Conservation (phyloP, 2,113 vertebrate genomes). For the Saccopteryx bilineata region DNA sequence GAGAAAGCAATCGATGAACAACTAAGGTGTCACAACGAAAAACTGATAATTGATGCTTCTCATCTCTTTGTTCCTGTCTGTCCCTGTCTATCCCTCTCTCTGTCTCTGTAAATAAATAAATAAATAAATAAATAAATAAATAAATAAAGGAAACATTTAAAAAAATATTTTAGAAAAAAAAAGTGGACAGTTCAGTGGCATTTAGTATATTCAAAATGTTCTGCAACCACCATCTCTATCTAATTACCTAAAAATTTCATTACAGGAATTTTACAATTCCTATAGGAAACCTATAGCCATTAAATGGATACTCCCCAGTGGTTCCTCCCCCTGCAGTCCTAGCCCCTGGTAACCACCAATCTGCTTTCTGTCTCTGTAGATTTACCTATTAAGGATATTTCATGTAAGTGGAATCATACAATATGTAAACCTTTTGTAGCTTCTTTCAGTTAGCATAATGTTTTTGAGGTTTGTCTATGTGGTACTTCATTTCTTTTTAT, state of each 20-base stretch:
- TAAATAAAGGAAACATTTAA: no score
- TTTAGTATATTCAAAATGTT: background rate
- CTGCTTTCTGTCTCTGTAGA: background rate
- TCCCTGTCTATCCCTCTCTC: no score
- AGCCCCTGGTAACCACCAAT: background rate
- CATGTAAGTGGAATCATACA: background rate
- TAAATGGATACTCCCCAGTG: background rate
- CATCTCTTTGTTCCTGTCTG: no score
- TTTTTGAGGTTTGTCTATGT: background rate
- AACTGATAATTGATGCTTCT: no score
- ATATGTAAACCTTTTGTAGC: background rate
- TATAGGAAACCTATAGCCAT: background rate
- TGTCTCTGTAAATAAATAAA: no score
- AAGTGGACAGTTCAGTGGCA: background rate
- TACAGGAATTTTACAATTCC: background rate
- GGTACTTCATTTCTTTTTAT: slow-evolving; percentile 17
- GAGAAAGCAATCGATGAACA: no score
- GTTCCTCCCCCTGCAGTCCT: background rate
- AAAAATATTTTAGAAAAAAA: no score
- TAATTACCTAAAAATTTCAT: background rate
- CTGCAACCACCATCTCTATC: background rate
- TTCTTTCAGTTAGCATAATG: slow-evolving; percentile 2
- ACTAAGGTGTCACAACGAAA: no score
- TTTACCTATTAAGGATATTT: background rate
- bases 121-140: no score